These are phyloP conservation scores for Noturus placidus DNA, from an alignment of 2,113 vertebrate species.

Conservation along the genomic window DNA sequence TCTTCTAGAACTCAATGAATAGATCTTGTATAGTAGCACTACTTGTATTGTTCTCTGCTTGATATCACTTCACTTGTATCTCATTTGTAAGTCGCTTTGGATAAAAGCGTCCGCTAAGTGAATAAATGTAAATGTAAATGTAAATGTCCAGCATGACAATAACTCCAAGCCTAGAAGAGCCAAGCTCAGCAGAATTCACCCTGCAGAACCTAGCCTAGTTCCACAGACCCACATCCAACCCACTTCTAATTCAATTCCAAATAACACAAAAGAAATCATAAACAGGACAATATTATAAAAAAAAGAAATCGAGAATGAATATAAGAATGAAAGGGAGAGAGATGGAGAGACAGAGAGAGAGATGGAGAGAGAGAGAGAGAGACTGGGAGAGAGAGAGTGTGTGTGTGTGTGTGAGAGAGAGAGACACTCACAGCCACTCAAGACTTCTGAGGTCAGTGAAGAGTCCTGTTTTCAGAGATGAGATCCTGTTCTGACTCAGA, in stretches of 20 bases:
- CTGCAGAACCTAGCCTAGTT: not conserved
- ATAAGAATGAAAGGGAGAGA: not conserved
- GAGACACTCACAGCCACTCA: slow-evolving; percentile 65
- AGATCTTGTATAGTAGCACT: no score
- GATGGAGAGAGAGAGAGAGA: not conserved
- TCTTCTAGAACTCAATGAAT: no score
- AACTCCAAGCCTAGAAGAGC: not conserved
- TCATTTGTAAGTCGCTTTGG: no score
- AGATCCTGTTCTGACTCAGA: slow-evolving; percentile 66
- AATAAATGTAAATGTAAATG: no score
- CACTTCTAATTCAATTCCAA: not conserved
- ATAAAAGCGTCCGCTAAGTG: no score
- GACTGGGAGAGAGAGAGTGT: not conserved
- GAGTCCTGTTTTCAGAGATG: slow-evolving; percentile 54
- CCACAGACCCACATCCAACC: not conserved
- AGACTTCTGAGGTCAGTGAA: slow-evolving; percentile 65
- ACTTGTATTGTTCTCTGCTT: no score
- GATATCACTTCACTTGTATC: no score
- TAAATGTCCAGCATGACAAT: not conserved
- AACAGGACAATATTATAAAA: not conserved
- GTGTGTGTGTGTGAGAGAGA: slow-evolving; percentile 5
- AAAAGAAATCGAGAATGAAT: not conserved
- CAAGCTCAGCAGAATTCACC: not conserved
- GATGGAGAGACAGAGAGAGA: not conserved
- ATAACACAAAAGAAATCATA: not conserved